Evolutionary conservation across 92 coral and sea anemone genomes (phyloP).

Genomic region (Hydrozoanthus gracilis): DNA sequence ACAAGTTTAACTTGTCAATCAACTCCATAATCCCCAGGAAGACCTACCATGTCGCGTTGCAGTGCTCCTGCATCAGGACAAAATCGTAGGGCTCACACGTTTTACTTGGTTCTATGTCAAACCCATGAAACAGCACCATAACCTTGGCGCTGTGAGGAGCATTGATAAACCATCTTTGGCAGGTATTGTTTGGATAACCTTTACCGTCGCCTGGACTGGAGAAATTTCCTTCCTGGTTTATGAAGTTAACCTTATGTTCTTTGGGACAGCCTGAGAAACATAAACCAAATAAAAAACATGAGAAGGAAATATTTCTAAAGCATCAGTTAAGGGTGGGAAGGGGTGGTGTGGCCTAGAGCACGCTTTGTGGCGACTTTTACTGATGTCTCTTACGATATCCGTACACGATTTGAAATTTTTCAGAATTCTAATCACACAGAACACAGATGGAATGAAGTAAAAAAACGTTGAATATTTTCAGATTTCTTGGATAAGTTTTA

Average conservation of each 20-base stretch:
- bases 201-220: constrained; percentile 50
- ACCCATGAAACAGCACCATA: constrained; percentile 69
- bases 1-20: background rate
- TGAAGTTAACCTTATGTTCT: background rate
- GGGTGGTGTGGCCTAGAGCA: no score
- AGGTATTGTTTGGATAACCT: constrained; percentile 61
- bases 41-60: constrained; percentile 72
- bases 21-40: constrained; percentile 9
- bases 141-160: constrained; percentile 59
- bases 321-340: no score
- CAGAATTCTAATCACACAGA: no score
- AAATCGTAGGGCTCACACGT: constrained; percentile 77
- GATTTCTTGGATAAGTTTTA: no score
- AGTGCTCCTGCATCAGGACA: constrained; percentile 68
- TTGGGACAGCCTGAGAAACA: background rate
- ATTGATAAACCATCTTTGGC: constrained; percentile 65
- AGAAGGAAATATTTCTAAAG: background rate
- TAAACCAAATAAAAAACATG: background rate
- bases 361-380: no score
- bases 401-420: no score
- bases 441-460: no score
- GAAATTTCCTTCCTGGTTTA: constrained; percentile 39
- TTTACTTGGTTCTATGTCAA: constrained; percentile 87
- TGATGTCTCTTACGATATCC: no score
- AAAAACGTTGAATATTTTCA: no score